Conservation (phyloP, 2,797 vertebrate species). For the Muraenolepis orangiensis region DNA sequence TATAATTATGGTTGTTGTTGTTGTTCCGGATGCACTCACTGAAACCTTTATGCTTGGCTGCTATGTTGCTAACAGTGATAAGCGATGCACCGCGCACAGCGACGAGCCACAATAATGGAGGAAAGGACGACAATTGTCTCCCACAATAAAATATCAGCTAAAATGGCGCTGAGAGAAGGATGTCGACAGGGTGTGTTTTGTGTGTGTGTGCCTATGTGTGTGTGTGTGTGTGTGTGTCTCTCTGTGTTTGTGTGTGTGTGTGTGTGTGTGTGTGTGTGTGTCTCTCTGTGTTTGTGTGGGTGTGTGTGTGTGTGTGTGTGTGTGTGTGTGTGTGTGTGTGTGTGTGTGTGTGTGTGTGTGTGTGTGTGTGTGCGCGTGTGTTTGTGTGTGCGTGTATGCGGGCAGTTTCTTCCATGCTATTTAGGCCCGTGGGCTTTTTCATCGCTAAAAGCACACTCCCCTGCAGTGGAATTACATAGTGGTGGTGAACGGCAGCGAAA, state of each 20-base stretch:
- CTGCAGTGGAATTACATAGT: constrained; percentile 70
- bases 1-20: constrained; percentile 67
- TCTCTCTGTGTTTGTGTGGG: no score
- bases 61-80: not conserved
- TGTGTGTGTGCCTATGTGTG: not conserved
- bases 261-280: not conserved
- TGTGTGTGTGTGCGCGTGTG: constrained; percentile 39
- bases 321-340: no score
- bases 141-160: constrained; percentile 63
- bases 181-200: not conserved
- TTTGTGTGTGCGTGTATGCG: constrained; percentile 61
- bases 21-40: constrained; percentile 40
- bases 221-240: not conserved
- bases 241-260: not conserved
- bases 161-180: constrained; percentile 28
- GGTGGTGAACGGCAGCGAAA: constrained; percentile 59
- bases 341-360: no score
- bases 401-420: constrained; percentile 63
- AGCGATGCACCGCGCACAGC: not conserved
- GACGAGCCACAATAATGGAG: constrained; percentile 42
- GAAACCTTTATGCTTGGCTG: constrained; percentile 32
- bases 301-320: no score
- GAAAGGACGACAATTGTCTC: constrained; percentile 55
- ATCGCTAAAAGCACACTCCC: constrained; percentile 70
- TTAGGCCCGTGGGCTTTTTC: constrained; percentile 57